Percentiles rank a stretch among this genome's conserved stretches.
These are phyloP conservation scores for Nycticorax nycticorax DNA, from an alignment of 2,113 vertebrate genomes.

Conservation along the genomic window DNA sequence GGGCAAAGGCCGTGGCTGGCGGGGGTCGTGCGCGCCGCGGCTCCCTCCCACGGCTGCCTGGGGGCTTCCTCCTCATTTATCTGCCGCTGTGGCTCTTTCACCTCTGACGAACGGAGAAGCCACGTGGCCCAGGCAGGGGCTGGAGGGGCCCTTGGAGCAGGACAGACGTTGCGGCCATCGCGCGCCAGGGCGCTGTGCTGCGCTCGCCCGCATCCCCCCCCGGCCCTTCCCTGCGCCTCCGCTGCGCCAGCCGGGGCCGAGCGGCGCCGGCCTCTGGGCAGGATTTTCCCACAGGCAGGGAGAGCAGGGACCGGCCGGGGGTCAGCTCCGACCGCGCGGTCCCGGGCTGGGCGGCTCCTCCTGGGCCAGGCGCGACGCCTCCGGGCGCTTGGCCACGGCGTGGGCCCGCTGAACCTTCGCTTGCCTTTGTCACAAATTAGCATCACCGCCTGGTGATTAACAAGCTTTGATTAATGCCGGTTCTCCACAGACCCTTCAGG, in stretches of 20 bases:
- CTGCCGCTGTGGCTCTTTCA: background rate
- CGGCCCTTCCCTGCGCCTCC: too few relatives aligned
- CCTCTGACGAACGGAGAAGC: background rate
- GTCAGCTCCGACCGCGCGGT: fast-evolving
- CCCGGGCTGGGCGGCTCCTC: background rate
- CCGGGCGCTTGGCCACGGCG: fast-evolving
- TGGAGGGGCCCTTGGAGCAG: background rate
- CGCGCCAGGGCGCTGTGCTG: too few relatives aligned
- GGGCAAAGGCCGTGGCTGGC: background rate
- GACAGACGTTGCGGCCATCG: background rate
- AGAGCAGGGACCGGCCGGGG: fast-evolving
- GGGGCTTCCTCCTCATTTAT: background rate
- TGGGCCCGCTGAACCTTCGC: fast-evolving
- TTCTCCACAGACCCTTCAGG: background rate
- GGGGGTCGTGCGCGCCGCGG: fast-evolving
- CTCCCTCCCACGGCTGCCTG: too few relatives aligned
- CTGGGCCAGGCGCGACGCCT: background rate
- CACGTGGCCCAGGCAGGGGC: background rate
- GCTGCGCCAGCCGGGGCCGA: too few relatives aligned
- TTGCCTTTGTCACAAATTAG: background rate
- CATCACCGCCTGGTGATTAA: background rate
- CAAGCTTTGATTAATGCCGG: background rate
- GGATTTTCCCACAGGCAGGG: background rate
- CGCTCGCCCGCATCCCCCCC: too few relatives aligned
- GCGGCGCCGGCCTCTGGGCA: too few relatives aligned